Percentiles rank a stretch among this genome's conserved stretches.
phyloP scores from a whole-genome alignment of 2,797 vertebrate genomes.

The Sebastes trivittatus region DNA sequence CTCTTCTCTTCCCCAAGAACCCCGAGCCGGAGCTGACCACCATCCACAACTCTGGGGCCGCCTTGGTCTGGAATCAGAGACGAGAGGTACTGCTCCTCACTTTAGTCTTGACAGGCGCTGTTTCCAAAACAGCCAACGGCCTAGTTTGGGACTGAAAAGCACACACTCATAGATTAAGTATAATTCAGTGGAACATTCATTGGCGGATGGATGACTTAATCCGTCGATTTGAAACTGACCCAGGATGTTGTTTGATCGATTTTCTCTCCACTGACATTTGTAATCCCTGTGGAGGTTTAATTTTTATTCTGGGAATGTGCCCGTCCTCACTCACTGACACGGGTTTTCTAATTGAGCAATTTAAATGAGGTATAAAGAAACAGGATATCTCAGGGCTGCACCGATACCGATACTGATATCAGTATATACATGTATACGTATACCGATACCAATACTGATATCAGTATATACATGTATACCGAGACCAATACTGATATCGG shows the following conservation, averaged over 20 bases:
- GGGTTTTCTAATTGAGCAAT: background rate
- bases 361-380: background rate
- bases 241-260: conserved; percentile 44
- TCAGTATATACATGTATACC: too few relatives aligned
- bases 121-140: conserved; percentile 61
- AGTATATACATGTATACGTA: too few relatives aligned
- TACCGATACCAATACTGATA: too few relatives aligned
- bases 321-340: background rate
- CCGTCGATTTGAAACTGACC: conserved; percentile 46
- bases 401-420: too few relatives aligned
- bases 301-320: conserved; percentile 18
- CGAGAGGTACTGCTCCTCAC: conserved; percentile 61
- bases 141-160: conserved; percentile 11
- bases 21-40: conserved; percentile 75
- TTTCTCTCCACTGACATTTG: conserved; percentile 29
- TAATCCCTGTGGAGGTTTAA: conserved; percentile 40
- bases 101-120: background rate
- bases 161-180: conserved; percentile 41
- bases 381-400: background rate
- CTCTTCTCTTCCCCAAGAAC: conserved; percentile 81
- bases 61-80: conserved; percentile 76
- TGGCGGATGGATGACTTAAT: conserved; percentile 33
- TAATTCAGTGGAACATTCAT: conserved; percentile 41
- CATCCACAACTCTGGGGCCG: conserved; percentile 80
- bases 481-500: too few relatives aligned